These are phyloP conservation scores for Oceanites oceanicus DNA, from an alignment of 2,113 vertebrate genomes.

Conservation along the genomic window DNA sequence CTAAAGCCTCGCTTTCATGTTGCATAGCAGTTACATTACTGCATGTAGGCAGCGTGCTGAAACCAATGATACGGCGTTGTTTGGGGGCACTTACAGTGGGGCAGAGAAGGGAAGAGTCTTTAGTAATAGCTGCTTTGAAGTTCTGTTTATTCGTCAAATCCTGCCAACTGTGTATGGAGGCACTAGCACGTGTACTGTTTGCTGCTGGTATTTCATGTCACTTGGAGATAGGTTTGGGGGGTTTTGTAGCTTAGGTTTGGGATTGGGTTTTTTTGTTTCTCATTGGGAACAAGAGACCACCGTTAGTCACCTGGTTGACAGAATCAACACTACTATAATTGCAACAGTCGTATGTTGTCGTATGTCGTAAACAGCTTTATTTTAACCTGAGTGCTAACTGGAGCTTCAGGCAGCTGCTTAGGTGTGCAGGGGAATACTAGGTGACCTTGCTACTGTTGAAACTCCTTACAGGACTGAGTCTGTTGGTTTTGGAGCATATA, in stretches of 20 bases:
- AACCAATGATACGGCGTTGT: background rate
- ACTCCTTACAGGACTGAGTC: background rate
- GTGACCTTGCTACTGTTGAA: background rate
- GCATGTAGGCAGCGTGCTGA: background rate
- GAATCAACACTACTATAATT: background rate
- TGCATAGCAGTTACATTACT: background rate
- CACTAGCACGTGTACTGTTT: background rate
- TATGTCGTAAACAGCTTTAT: background rate
- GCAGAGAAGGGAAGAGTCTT: background rate
- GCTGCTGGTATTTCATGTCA: accelerated
- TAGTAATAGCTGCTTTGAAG: background rate
- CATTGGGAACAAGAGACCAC: background rate
- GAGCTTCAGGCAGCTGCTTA: background rate
- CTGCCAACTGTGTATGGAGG: background rate
- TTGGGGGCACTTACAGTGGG: background rate
- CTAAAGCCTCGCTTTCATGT: background rate
- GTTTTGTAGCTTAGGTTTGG: background rate
- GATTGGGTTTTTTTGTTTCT: background rate
- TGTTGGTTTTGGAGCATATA: background rate
- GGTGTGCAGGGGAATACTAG: background rate
- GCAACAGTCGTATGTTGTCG: accelerated
- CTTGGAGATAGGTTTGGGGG: background rate
- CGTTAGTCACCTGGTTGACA: background rate
- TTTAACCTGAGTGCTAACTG: background rate
- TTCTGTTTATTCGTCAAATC: background rate